Evolutionary conservation across 1,140 invertebrate species (phyloP), one percentile per base, ranked within the genome.

Genomic region (Paraescarpia echinospica): DNA sequence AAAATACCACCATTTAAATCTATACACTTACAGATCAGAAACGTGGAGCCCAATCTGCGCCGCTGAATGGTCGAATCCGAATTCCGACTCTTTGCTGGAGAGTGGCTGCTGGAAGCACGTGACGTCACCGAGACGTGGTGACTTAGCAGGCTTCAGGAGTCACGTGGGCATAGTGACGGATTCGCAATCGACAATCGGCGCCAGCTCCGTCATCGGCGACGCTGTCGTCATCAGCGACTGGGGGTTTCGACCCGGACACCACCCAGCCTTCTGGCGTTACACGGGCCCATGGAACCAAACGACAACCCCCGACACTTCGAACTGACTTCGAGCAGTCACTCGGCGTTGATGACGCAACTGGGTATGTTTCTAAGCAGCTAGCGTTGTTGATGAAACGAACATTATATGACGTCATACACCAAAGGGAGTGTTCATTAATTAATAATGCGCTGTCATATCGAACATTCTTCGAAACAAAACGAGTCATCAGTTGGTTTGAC

Each of bases 171-270:
- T 90, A 90, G 89, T 90, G 18, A 90, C 89, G 1, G 89, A 31
- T 34, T 31, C 89, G n/a, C 6, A 9, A 9, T 14, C n/a, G n/a
- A 18, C 89, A 1, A 90, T 41, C 89, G 35, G 89, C 89, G 89
- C 89, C n/a, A 41, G 34, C 35, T 77, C 59, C 1, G 59, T 77
- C 22, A 77, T 77, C 59, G 35, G 4, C 14, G 34, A 34, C 27
- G 89, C 34, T 34, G 89, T 90, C 35, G n/a, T 90, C n/a, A 90
- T 35, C 34, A 90, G 35, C n/a, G 89, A 90, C 89, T 90, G 89
- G 89, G 89, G 89, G 2, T 90, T 90, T 90, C 34, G 89, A 34
- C 35, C 89, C 35, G 89, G 89, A 8, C 34, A 90, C 34, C 5
- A 34, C 35, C 34, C 34, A 1, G n/a, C 27, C n/a, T 90, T 18